Evolutionary conservation across 2,113 vertebrate genomes (phyloP).

Genomic region (Microcebus lehilahytsara): DNA sequence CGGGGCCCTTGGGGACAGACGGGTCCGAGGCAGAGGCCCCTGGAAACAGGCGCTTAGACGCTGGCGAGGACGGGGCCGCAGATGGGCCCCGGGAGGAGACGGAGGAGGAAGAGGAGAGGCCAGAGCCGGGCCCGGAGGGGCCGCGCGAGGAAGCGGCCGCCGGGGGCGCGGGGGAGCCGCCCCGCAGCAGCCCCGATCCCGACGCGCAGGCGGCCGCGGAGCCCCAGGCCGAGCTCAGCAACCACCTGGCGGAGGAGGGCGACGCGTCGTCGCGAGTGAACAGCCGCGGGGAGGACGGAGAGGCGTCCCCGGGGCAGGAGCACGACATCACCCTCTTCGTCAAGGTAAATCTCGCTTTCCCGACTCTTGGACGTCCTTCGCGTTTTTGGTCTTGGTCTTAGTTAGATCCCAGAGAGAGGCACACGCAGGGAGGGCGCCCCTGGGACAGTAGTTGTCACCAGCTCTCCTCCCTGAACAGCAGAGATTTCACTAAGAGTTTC

Average conservation of each 20-base stretch:
- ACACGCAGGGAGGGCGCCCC: rapidly evolving
- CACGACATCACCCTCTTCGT: conserved; percentile 93
- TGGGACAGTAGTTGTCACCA: rapidly evolving
- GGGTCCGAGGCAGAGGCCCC: neutral
- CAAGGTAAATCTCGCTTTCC: conserved; percentile 79
- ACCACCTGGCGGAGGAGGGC: conserved; percentile 53
- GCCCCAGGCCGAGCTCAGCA: neutral
- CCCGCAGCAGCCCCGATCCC: neutral
- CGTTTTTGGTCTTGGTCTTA: neutral
- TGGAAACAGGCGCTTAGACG: neutral
- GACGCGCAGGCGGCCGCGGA: rapidly evolving
- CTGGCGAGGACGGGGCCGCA: neutral
- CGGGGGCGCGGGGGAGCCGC: neutral
- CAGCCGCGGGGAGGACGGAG: conserved; percentile 32
- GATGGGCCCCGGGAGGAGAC: neutral
- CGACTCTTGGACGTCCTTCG: rapidly evolving
- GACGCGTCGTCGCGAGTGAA: neutral
- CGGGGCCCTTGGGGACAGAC: neutral
- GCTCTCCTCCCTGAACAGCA: rapidly evolving
- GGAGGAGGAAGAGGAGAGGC: neutral
- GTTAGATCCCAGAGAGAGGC: neutral
- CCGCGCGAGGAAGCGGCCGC: neutral
- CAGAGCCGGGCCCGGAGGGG: rapidly evolving
- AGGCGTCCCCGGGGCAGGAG: conserved; percentile 72
- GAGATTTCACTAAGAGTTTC: neutral